Base-by-base conservation (phyloP, 2,888 invertebrate genomes). In the Helleia helle region DNA sequence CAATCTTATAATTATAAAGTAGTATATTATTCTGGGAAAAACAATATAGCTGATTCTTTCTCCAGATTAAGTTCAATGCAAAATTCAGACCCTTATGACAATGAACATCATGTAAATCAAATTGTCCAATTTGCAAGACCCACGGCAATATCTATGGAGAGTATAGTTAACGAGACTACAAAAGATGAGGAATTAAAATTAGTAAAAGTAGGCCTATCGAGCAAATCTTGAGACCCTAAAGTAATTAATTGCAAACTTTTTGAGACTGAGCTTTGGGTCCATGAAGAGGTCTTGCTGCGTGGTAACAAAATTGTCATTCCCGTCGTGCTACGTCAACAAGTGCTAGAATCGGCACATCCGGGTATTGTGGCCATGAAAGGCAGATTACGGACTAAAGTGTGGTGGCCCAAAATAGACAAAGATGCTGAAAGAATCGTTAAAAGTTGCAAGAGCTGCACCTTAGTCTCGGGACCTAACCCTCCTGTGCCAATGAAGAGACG, bases 1-100 rank as follows among this genome's bases (percentile, higher is more conserved):
- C 62, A 65, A 37, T 7, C 55, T 0, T 65, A 51, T 14, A 41
- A 45, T 1, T 64, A 44, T 40, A 55, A 54, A 26, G 48, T 63
- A 3, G 13, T 49, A 4, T 66, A 63, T 24, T 15, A 36, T 4
- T 53, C 56, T 0, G 58, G 59, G 0, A 60, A 56, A 40, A 31
- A 8, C 0, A 59, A 61, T 24, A 58, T 59, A 2, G 58, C 60
- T 0, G 61, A 62, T 14, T 41, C 55, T 0, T 29, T 59, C 1
- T 58, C 56, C 0, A 17, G 55, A 13, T 25, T 52, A n/a, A 41
- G 52, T 9, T 11, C 17, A 3, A 4, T 3, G 6, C 9, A 17
- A 13, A 26, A 13, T 9, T 9, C 9, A 36, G n/a, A 4, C n/a
- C 9, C 25, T 25, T 15, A 11, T 2, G 9, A 37, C 3, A 4